These are phyloP conservation scores for Antheraea assamensis DNA, from an alignment of 2,888 invertebrate genomes.

Conservation along the genomic window DNA sequence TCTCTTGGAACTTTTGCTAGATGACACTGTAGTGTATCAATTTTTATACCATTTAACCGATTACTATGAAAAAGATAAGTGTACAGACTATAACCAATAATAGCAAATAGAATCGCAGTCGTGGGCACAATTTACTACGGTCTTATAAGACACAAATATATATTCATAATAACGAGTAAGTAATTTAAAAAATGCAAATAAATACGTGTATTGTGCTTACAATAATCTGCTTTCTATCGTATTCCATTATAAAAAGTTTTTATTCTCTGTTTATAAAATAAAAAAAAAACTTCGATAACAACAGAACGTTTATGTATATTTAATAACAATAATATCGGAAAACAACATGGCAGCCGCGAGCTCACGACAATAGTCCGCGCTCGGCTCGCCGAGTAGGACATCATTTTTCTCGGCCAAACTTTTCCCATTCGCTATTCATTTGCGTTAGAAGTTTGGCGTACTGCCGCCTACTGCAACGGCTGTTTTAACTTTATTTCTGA, in stretches of 20 bases:
- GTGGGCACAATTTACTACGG: no score
- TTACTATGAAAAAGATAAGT: no score
- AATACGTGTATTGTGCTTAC: not conserved
- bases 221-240: not conserved
- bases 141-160: no score
- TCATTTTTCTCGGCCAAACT: conserved; percentile 80
- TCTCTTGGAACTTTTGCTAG: no score
- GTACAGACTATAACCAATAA: no score
- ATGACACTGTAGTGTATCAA: no score
- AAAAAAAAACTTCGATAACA: conserved; percentile 43
- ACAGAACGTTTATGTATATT: conserved; percentile 58
- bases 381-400: conserved; percentile 68
- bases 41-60: no score
- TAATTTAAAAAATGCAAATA: no score
- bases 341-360: conserved; percentile 55
- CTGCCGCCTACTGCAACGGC: conserved; percentile 76
- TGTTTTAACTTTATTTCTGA: conserved; percentile 82
- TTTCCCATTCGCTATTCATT: conserved; percentile 82
- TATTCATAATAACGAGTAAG: no score
- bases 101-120: no score
- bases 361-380: conserved; percentile 60
- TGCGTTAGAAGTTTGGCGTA: conserved; percentile 80
- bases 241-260: not conserved
- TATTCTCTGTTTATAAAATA: conserved; percentile 29
- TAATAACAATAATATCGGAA: conserved; percentile 71